Conservation (phyloP, 2,113 vertebrate genomes). For the Crotalus horridus region DNA sequence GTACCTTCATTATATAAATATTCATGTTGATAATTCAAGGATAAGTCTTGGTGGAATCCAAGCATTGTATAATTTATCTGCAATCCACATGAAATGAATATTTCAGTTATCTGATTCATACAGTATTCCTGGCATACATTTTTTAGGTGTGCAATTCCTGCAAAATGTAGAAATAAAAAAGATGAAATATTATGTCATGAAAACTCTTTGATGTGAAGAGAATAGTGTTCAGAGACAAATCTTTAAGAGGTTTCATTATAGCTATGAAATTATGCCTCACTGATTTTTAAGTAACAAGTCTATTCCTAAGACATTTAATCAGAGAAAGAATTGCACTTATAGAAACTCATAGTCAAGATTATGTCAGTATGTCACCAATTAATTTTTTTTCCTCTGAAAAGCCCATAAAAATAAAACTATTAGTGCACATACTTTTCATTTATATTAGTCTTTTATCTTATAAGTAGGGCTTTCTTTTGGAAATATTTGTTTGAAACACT, state of each 20-base stretch:
- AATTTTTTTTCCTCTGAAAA: conserved; percentile 42
- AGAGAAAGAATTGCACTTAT: conserved; percentile 54
- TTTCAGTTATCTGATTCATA: not conserved
- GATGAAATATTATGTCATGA: not conserved
- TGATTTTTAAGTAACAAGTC: conserved; percentile 55
- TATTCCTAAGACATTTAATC: conserved; percentile 64
- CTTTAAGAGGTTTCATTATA: conserved; percentile 36
- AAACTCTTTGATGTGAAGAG: conserved; percentile 15
- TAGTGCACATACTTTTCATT: conserved; percentile 28
- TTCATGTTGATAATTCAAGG: not conserved
- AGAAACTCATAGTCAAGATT: conserved; percentile 53
- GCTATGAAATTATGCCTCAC: conserved; percentile 42
- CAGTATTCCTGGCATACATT: not conserved
- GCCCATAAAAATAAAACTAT: conserved; percentile 41
- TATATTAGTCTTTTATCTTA: conserved; percentile 20
- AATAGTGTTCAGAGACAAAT: conserved; percentile 31
- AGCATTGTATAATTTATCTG: not conserved
- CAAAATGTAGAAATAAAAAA: not conserved
- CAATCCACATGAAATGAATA: not conserved
- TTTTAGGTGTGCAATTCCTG: not conserved
- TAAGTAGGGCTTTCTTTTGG: conserved; percentile 31
- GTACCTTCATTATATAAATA: not conserved
- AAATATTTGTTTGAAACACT: conserved; percentile 16
- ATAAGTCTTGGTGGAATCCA: not conserved
- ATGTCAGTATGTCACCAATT: conserved; percentile 33